phyloP scores from a whole-genome alignment of 2,888 invertebrate species.

The Plebejus argus region DNA sequence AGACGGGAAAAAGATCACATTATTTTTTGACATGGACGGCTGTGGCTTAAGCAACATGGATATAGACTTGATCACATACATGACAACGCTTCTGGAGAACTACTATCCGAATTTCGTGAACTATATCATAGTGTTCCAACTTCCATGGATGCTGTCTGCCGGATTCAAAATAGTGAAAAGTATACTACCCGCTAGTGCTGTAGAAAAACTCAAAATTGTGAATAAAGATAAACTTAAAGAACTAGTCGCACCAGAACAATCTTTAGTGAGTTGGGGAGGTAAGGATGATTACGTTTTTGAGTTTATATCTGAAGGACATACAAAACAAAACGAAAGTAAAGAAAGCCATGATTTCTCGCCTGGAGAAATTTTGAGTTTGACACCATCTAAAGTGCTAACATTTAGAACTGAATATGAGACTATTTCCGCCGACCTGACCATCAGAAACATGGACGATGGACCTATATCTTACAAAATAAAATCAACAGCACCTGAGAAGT shows the following conservation, averaged over 20 bases:
- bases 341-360: slow-evolving; percentile 40
- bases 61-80: slow-evolving; percentile 90
- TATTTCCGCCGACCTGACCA: slow-evolving; percentile 78
- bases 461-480: slow-evolving; percentile 84
- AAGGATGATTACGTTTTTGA: slow-evolving; percentile 83
- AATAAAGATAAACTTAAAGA: slow-evolving; percentile 86
- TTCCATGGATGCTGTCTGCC: slow-evolving; percentile 94
- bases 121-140: slow-evolving; percentile 91
- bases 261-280: slow-evolving; percentile 88
- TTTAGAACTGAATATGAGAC: slow-evolving; percentile 83
- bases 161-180: slow-evolving; percentile 92
- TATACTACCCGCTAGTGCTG: slow-evolving; percentile 90
- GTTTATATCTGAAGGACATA: slow-evolving; percentile 81
- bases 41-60: slow-evolving; percentile 91
- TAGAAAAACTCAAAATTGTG: slow-evolving; percentile 90
- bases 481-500: slow-evolving; percentile 95
- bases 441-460: slow-evolving; percentile 82
- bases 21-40: slow-evolving; percentile 92
- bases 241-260: slow-evolving; percentile 85
- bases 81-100: slow-evolving; percentile 89
- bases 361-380: slow-evolving; percentile 73
- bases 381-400: slow-evolving; percentile 83
- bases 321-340: slow-evolving; percentile 45
- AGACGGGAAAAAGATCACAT: slow-evolving; percentile 85
- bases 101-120: slow-evolving; percentile 92